Base-by-base conservation (phyloP, 2,888 invertebrate species). In the Deilephila porcellus region DNA sequence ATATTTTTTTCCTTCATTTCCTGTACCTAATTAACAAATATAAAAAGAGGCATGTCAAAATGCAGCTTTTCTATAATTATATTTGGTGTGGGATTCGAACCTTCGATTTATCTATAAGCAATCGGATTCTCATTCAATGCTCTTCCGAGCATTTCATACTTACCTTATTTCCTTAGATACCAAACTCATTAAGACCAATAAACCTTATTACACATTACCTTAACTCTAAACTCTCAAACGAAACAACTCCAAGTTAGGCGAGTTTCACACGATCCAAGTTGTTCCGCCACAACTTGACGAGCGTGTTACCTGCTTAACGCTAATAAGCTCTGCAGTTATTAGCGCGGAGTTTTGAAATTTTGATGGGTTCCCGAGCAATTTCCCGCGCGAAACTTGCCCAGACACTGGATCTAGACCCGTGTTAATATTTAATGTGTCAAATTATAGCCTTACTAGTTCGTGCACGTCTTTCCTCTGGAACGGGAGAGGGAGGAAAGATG, bases 261-360 rank as follows among this genome's bases (percentile, higher is more conserved):
- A 45, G 45, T 14, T 45, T 45, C 45, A 45, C 45, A 45, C 45
- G 64, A 25, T 32, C 34, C n/a, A 71, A 70, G 25, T 73, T 73
- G 7, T 45, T 32, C 34, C 62, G 53, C 20, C 45, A 72, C 63
- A 63, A 63, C 71, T 71, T 71, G 37, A 29, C 67, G 11, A 60
- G 52, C 37, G 37, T 29, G 60, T 29, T 29, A 67, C 56, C 71
- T 71, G 34, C 70, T 73, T 53, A 62, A 71, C 7, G 73, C 70
- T 73, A 71, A 73, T 71, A 70, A 73, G 73, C 29, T 63, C 56
- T 25, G 11, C 5, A 71, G 62, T 53, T 73, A 73, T 70, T 71
- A 53, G 29, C 37, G 37, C 52, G 20, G 53, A 37, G 37, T 25
- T 37, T 60, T 37, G 59, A 71, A 71, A 60, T 71, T 60, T 60